Evolutionary conservation across 1,140 invertebrate genomes (phyloP).

Genomic region (Euwallacea similis): DNA sequence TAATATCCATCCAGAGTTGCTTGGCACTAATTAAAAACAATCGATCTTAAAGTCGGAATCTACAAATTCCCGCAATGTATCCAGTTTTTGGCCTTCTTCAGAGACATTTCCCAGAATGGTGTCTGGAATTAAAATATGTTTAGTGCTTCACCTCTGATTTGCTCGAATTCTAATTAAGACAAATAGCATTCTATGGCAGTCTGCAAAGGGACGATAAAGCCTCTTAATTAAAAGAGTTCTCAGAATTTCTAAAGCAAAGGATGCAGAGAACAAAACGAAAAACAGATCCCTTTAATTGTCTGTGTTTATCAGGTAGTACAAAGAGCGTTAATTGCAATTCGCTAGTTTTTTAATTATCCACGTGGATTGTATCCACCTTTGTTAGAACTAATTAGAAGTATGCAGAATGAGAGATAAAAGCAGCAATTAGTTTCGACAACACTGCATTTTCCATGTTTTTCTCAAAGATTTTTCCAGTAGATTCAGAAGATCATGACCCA

Average conservation of each 20-base stretch:
- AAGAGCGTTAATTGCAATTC: slow-evolving; percentile 5
- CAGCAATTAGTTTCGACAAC: too few relatives aligned
- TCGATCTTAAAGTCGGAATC: slow-evolving; percentile 21
- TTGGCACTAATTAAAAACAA: slow-evolving; percentile 32
- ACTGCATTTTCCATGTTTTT: too few relatives aligned
- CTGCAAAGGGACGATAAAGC: slow-evolving; percentile 1
- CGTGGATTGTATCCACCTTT: slow-evolving; percentile 2
- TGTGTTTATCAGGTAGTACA: not conserved
- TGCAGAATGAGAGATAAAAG: not conserved
- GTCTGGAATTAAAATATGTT: too few relatives aligned
- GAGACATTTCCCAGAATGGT: too few relatives aligned
- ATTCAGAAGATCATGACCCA: not conserved
- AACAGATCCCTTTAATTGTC: slow-evolving; percentile 3
- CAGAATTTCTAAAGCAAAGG: slow-evolving; percentile 1
- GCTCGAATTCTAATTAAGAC: too few relatives aligned
- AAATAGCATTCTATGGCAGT: not conserved
- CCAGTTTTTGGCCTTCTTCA: not conserved
- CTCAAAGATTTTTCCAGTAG: too few relatives aligned
- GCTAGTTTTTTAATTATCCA: slow-evolving; percentile 1
- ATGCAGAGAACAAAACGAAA: slow-evolving; percentile 2
- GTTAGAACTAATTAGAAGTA: slow-evolving; percentile 4
- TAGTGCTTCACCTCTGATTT: too few relatives aligned
- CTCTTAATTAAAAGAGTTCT: slow-evolving; percentile 3
- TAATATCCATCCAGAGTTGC: slow-evolving; percentile 21
- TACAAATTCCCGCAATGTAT: slow-evolving; percentile 21